Percentiles rank a stretch among this genome's conserved stretches.
phyloP scores from a whole-genome alignment of 2,888 invertebrate species.

The Microdon myrmicae region DNA sequence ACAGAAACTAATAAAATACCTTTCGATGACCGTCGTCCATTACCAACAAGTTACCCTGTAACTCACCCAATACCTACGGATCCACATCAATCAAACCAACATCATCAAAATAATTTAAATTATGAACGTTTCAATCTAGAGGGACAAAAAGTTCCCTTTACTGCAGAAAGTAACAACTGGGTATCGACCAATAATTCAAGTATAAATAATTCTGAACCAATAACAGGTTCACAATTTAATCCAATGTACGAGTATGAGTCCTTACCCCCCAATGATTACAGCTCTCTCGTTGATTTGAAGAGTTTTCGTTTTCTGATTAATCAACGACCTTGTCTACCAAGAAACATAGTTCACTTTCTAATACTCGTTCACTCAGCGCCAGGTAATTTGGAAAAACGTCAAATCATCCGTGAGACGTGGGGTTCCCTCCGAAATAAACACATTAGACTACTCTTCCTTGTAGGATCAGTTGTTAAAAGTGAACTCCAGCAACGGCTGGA shows the following conservation, averaged over 20 bases:
- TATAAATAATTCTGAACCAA: constrained; percentile 30
- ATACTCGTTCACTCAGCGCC: constrained; percentile 79
- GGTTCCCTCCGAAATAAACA: constrained; percentile 69
- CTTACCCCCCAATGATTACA: constrained; percentile 59
- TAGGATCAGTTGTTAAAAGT: constrained; percentile 70
- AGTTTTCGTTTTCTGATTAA: constrained; percentile 74
- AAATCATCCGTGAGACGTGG: constrained; percentile 79
- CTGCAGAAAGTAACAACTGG: constrained; percentile 26
- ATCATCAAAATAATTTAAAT: constrained; percentile 40
- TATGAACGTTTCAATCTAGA: constrained; percentile 19
- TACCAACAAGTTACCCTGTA: neutral
- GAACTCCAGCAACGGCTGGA: constrained; percentile 63
- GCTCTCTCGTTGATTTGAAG: constrained; percentile 70
- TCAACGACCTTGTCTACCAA: constrained; percentile 68
- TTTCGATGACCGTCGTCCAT: neutral
- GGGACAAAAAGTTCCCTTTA: constrained; percentile 23
- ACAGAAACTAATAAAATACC: constrained; percentile 30
- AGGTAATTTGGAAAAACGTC: constrained; percentile 73
- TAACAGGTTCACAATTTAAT: constrained; percentile 6
- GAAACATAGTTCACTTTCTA: constrained; percentile 69
- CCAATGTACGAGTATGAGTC: constrained; percentile 25
- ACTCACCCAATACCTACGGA: constrained; percentile 30
- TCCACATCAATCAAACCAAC: constrained; percentile 17
- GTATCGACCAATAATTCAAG: constrained; percentile 28
- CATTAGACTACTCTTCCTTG: constrained; percentile 74